Conservation (phyloP, 2,113 vertebrate genomes). For the Diadophis punctatus region DNA sequence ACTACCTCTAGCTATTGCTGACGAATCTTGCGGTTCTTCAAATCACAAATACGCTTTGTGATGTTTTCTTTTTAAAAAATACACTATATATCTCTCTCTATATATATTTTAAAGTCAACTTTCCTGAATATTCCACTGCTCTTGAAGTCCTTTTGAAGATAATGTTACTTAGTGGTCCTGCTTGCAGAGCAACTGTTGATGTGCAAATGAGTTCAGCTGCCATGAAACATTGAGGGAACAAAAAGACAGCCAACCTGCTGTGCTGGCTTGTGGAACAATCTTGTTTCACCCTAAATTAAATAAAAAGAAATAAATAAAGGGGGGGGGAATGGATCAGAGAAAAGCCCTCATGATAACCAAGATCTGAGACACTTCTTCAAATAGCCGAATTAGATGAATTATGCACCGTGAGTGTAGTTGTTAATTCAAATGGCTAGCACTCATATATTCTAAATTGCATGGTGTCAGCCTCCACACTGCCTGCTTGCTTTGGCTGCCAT, state of each 20-base stretch:
- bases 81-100: too few relatives aligned
- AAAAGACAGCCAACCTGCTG: slow-evolving; percentile 10
- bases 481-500: too few relatives aligned
- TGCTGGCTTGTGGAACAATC: slow-evolving; percentile 15
- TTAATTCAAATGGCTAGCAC: background rate
- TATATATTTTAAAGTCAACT: background rate
- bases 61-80: slow-evolving; percentile 7
- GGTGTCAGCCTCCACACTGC: too few relatives aligned
- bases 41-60: slow-evolving; percentile 5
- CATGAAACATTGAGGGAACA: background rate
- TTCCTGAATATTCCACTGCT: background rate
- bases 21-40: background rate
- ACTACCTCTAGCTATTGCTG: background rate
- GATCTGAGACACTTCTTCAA: background rate
- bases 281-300: slow-evolving; percentile 3
- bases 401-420: background rate
- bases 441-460: background rate
- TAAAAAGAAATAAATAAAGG: background rate
- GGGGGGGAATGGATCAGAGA: background rate
- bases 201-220: slow-evolving; percentile 13
- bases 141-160: slow-evolving; percentile 32
- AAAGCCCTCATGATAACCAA: background rate
- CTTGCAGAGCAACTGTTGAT: slow-evolving; percentile 14
- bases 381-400: background rate
- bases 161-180: background rate